phyloP scores from a whole-genome alignment of 2,113 vertebrate genomes.

The Myodes glareolus region DNA sequence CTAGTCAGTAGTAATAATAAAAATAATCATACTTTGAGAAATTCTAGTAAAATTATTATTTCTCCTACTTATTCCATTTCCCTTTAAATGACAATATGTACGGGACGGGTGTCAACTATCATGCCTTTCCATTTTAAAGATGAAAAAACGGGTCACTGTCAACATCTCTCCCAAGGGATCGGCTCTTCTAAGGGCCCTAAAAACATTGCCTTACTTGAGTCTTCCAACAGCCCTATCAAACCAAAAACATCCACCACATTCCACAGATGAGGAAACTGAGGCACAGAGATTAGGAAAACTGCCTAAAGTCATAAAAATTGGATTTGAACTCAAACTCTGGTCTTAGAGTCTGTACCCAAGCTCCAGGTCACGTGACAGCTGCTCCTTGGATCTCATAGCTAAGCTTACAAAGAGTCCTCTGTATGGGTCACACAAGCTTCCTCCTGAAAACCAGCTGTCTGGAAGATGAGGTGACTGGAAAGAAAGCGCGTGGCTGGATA shows the following conservation, averaged over 20 bases:
- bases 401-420: background rate
- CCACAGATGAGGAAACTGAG: background rate
- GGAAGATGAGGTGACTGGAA: background rate
- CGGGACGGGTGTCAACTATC: background rate
- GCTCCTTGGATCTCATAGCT: background rate
- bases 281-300: background rate
- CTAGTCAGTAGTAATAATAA: background rate
- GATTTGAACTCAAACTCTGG: background rate
- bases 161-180: background rate
- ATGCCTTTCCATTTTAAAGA: conserved; percentile 19
- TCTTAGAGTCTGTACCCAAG: background rate
- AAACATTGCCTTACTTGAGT: background rate
- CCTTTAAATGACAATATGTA: background rate
- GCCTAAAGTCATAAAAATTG: background rate
- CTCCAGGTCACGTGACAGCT: background rate
- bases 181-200: background rate
- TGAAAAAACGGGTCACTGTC: background rate
- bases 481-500: rapidly evolving
- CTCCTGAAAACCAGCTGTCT: background rate
- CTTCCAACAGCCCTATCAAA: background rate
- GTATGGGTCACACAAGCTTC: background rate
- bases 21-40: background rate
- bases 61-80: conserved; percentile 18
- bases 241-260: background rate
- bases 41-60: background rate